These are phyloP conservation scores for Carlito syrichta DNA, from an alignment of 2,113 vertebrate genomes.

Conservation along the genomic window DNA sequence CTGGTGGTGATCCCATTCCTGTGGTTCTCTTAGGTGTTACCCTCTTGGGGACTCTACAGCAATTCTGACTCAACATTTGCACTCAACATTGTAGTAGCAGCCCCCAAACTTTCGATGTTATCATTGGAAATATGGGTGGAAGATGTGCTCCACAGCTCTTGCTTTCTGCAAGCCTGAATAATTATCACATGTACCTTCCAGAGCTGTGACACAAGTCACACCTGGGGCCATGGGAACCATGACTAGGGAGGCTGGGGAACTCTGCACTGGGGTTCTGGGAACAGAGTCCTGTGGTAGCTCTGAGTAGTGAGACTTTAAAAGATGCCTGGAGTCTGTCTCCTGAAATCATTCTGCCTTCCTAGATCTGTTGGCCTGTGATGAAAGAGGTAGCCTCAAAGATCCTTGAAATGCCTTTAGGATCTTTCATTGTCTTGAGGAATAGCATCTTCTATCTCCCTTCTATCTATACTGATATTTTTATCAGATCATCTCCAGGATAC, in stretches of 20 bases:
- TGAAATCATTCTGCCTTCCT: background rate
- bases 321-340: background rate
- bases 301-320: background rate
- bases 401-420: background rate
- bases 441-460: background rate
- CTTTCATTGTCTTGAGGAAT: background rate
- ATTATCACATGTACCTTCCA: background rate
- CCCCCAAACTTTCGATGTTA: background rate
- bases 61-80: background rate
- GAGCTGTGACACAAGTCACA: background rate
- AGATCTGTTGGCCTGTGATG: background rate
- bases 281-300: background rate
- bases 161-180: background rate
- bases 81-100: background rate
- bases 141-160: background rate
- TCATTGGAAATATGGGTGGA: background rate
- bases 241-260: background rate
- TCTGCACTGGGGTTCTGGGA: background rate
- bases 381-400: background rate
- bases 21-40: background rate
- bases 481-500: background rate
- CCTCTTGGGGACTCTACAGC: background rate
- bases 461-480: background rate
- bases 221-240: background rate
- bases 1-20: background rate